Conservation (phyloP, 2,888 invertebrate species). For the Clivina fossor region DNA sequence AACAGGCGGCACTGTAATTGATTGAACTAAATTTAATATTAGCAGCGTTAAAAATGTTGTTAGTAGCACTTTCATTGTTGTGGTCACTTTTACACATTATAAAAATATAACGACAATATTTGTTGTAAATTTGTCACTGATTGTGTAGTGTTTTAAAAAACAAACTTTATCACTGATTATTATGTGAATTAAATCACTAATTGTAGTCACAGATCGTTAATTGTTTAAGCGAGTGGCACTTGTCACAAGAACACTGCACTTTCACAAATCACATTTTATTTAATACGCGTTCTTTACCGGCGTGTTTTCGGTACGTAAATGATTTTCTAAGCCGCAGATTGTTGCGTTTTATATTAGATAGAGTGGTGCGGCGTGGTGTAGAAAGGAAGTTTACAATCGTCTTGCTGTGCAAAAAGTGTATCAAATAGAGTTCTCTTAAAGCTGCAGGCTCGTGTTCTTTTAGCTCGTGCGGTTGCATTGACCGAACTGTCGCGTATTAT, state of each 20-base stretch:
- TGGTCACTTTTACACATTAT: background rate
- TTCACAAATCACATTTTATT: conserved; percentile 29
- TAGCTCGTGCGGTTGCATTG: no score
- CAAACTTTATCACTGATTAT: background rate
- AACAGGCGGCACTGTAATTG: conserved; percentile 26
- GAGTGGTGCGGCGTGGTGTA: conserved; percentile 2
- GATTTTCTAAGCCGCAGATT: conserved; percentile 15
- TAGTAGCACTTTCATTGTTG: background rate
- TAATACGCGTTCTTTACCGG: background rate
- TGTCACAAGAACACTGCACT: conserved; percentile 22
- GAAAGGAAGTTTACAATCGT: conserved; percentile 25
- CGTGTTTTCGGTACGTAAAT: conserved; percentile 20
- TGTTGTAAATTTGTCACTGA: no score
- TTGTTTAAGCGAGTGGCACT: background rate
- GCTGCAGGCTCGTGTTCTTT: no score
- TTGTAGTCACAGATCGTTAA: conserved; percentile 11
- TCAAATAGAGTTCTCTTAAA: no score
- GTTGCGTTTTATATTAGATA: conserved; percentile 23
- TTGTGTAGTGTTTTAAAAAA: no score
- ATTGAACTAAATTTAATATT: background rate
- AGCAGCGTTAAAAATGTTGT: background rate
- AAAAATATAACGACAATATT: background rate
- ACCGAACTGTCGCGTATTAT: no score
- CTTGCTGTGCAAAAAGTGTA: conserved; percentile 21
- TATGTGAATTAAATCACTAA: background rate